phyloP scores from a whole-genome alignment of 1,140 invertebrate genomes.

The Microvelia longipes region DNA sequence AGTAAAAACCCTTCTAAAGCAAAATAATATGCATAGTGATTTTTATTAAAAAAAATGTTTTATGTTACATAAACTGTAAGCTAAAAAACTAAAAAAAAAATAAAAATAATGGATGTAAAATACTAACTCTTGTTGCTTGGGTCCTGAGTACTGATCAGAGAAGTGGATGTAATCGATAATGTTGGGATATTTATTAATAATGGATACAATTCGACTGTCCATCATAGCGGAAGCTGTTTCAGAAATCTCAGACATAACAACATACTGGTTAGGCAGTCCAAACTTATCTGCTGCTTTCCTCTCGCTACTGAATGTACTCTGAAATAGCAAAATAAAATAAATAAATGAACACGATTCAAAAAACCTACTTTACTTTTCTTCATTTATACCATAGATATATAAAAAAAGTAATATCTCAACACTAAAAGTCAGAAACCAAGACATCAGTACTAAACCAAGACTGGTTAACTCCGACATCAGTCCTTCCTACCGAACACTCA shows the following conservation, averaged over 20 bases:
- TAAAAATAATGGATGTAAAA: background rate
- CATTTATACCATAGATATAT: too few species aligned
- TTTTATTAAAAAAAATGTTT: too few species aligned
- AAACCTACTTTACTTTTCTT: too few species aligned
- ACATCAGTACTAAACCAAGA: too few species aligned
- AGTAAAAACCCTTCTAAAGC: too few species aligned
- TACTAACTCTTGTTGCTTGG: conserved; percentile 73
- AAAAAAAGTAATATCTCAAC: too few species aligned
- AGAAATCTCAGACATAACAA: conserved; percentile 74
- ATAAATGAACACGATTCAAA: too few species aligned
- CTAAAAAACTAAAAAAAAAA: background rate
- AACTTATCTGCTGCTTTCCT: conserved; percentile 75
- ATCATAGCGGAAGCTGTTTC: conserved; percentile 68
- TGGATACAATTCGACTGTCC: conserved; percentile 66
- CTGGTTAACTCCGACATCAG: too few species aligned
- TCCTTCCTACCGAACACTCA: too few species aligned
- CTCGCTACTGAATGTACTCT: conserved; percentile 84
- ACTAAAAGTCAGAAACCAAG: too few species aligned
- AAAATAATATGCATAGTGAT: too few species aligned
- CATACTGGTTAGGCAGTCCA: conserved; percentile 62
- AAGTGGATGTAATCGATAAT: conserved; percentile 92
- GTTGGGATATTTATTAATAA: conserved; percentile 70
- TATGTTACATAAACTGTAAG: background rate
- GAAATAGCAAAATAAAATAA: conserved; percentile 18
- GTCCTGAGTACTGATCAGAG: conserved; percentile 86